Evolutionary conservation across 2,888 invertebrate genomes (phyloP).

Genomic region (Drosophila recens): DNA sequence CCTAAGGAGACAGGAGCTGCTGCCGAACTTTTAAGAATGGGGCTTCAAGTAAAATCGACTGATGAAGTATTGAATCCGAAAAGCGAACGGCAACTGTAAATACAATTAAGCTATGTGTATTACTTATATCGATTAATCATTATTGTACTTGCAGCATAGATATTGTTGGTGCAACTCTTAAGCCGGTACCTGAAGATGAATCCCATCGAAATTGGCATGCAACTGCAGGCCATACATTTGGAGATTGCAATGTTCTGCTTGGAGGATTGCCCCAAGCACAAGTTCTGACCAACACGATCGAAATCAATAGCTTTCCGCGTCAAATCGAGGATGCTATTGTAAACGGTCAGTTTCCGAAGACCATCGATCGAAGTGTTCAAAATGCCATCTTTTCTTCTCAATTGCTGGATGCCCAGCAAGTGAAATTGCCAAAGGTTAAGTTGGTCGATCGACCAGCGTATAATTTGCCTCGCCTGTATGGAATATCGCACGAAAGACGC

Average conservation of each 20-base stretch:
- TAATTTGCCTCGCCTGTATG: constrained; percentile 90
- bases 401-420: constrained; percentile 92
- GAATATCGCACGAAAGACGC: constrained; percentile 90
- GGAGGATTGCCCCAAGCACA: constrained; percentile 92
- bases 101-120: neutral
- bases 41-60: constrained; percentile 88
- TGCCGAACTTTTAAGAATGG: constrained; percentile 86
- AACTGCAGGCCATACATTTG: constrained; percentile 87
- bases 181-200: constrained; percentile 86
- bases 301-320: constrained; percentile 88
- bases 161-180: constrained; percentile 39
- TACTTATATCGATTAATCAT: neutral
- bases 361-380: constrained; percentile 87
- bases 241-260: constrained; percentile 88
- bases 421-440: constrained; percentile 90
- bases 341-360: constrained; percentile 86
- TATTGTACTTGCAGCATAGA: constrained; percentile 43
- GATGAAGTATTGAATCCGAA: constrained; percentile 87
- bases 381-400: constrained; percentile 88
- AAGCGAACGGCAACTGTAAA: constrained; percentile 57
- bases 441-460: constrained; percentile 90
- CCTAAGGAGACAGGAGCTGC: constrained; percentile 87
- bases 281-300: constrained; percentile 91
- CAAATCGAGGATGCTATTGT: constrained; percentile 86
- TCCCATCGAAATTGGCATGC: constrained; percentile 89